Base-by-base conservation (phyloP, 1,140 invertebrate genomes). In the Anadara kagoshimensis region DNA sequence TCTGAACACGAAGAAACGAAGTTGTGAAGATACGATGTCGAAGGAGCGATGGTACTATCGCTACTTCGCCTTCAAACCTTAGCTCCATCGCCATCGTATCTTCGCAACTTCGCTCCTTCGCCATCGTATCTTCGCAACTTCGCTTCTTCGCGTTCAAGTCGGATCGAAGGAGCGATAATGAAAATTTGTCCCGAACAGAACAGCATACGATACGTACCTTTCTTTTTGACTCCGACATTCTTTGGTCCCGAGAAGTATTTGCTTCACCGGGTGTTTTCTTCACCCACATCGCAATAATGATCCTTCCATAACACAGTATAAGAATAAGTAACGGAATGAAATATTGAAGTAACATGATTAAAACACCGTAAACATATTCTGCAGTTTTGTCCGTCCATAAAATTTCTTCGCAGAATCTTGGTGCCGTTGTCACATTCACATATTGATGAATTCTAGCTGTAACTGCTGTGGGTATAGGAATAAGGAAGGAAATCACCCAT, bases 241-340 rank as follows among this genome's bases (percentile, higher is more conserved):
- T 90, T 78, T 93, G 92, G 89, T 97, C 95, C 49, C 96, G 88
- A 18, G 91, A 91, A 78, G 94, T 93, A 85, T 96, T 93, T 0
- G 95, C 95, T 87, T 97, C 95, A 0, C 95, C 95, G 0, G 95
- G 95, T 1, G 94, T 93, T 53, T 92, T 91, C 82, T 95, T 94
- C 11, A 95, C 94, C 96, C 96, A 98, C 16, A 98, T 94, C 11
- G 94, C 94, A 14, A 95, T 90, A 0, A 93, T 95, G 54, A 98
- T 97, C 56, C 94, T 92, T 0, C 93, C 93, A 84, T 98, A 98
- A 0, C 95, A 96, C 85, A 94, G 95, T 20, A 96, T 89, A 1
- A 98, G 91, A n/a, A 97, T 94, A 5, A 91, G 83, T 53, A 97
- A 89, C 0, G 96, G 96, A 56, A 97, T 90, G 51, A 95, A 91